Percentiles rank a stretch among this genome's conserved stretches.
phyloP scores from a whole-genome alignment of 53 echinoderm and acorn worm species.

The Astropecten irregularis region DNA sequence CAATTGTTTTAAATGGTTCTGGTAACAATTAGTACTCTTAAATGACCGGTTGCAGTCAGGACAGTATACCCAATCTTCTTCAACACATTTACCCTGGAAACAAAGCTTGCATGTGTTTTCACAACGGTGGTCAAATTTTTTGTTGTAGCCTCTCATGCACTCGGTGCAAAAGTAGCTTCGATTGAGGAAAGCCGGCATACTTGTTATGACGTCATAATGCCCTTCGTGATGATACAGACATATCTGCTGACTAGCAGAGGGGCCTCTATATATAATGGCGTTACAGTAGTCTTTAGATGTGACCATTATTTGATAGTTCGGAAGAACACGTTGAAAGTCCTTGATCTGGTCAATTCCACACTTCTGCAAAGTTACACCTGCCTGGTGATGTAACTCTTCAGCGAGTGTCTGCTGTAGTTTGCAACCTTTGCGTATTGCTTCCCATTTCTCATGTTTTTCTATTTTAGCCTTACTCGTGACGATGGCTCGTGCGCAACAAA shows the following conservation, averaged over 20 bases:
- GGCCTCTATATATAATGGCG: slow-evolving; percentile 19
- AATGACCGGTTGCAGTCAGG: slow-evolving; percentile 61
- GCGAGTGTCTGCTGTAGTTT: slow-evolving; percentile 27
- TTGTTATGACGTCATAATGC: slow-evolving; percentile 58
- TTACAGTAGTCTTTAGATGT: slow-evolving; percentile 27
- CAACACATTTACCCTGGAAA: slow-evolving; percentile 18
- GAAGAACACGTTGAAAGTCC: slow-evolving; percentile 37
- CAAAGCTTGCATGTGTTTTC: slow-evolving; percentile 43
- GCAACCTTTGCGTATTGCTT: slow-evolving; percentile 44
- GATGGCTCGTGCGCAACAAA: slow-evolving; percentile 62
- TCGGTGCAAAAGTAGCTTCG: slow-evolving; percentile 42
- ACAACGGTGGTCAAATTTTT: slow-evolving; percentile 44
- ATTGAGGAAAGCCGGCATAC: slow-evolving; percentile 51
- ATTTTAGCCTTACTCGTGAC: slow-evolving; percentile 45
- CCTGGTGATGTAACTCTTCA: slow-evolving; percentile 20
- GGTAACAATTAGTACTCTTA: slow-evolving; percentile 55
- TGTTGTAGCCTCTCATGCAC: slow-evolving; percentile 57
- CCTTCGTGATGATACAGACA: slow-evolving; percentile 21
- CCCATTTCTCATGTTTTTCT: slow-evolving; percentile 48
- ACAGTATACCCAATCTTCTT: slow-evolving; percentile 27
- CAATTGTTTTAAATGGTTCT: slow-evolving; percentile 24
- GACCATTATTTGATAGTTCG: slow-evolving; percentile 38
- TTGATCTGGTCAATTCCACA: slow-evolving; percentile 61
- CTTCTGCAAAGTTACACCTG: slow-evolving; percentile 3
- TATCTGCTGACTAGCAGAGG: slow-evolving; percentile 9